phyloP scores from a whole-genome alignment of 2,888 invertebrate species.

The Lacanobia oleracea region DNA sequence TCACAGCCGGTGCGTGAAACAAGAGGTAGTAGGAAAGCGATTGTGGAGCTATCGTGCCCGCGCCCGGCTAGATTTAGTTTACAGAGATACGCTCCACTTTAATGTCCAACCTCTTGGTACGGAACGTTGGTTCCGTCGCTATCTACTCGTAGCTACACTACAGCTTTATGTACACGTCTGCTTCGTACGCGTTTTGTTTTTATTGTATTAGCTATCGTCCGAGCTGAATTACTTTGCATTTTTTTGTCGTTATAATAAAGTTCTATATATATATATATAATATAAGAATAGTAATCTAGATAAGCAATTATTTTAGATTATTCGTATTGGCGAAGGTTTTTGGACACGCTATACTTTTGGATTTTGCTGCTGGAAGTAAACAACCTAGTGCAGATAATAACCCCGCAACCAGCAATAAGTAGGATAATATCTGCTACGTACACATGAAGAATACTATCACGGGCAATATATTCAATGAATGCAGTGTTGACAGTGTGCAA shows the following conservation, averaged over 20 bases:
- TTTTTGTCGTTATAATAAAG: not conserved
- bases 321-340: constrained; percentile 3
- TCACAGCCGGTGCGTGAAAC: constrained; percentile 83
- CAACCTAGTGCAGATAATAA: not conserved
- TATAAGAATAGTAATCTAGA: not conserved
- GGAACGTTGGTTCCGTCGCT: constrained; percentile 70
- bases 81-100: constrained; percentile 80
- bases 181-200: constrained; percentile 51
- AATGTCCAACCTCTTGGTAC: constrained; percentile 79
- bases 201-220: constrained; percentile 36
- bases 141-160: constrained; percentile 66
- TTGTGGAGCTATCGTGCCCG: constrained; percentile 77
- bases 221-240: constrained; percentile 14
- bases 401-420: not conserved
- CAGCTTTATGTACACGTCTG: constrained; percentile 62
- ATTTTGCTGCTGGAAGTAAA: not conserved
- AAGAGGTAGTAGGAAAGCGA: constrained; percentile 79
- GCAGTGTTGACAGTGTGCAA: constrained; percentile 52
- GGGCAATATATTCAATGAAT: constrained; percentile 40
- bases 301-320: not conserved
- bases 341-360: not conserved
- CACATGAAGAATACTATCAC: constrained; percentile 7
- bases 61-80: constrained; percentile 80
- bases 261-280: not conserved
- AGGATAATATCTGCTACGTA: not conserved